A percentile compares a stretch with the other conserved stretches of the same genome.
These are phyloP conservation scores for Hyppa rectilinea DNA, from an alignment of 2,888 invertebrate genomes.

Conservation along the genomic window DNA sequence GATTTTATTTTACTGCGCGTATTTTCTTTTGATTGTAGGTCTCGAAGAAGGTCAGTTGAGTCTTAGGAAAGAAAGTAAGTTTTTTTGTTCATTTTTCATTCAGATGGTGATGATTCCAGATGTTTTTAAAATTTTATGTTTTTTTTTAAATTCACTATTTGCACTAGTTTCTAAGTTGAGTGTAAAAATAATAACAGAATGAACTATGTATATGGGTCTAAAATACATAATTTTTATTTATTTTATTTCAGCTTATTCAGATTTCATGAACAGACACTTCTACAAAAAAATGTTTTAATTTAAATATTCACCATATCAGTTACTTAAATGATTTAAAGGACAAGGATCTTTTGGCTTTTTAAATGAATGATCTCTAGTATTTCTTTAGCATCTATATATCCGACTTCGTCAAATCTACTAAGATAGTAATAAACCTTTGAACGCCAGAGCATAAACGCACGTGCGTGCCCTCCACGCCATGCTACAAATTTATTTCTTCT, in stretches of 20 bases:
- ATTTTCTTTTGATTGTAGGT: constrained; percentile 37
- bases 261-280: neutral
- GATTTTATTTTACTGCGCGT: neutral
- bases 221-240: too few relatives aligned
- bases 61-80: neutral
- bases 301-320: neutral
- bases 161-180: too few relatives aligned
- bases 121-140: neutral
- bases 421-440: too few relatives aligned
- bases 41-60: constrained; percentile 52
- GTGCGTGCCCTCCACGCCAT: too few relatives aligned
- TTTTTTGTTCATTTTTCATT: too few relatives aligned
- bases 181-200: too few relatives aligned
- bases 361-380: neutral
- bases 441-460: too few relatives aligned
- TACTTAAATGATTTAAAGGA: neutral
- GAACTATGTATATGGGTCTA: too few relatives aligned
- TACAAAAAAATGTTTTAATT: neutral
- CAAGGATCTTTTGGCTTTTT: neutral
- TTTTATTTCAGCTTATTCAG: neutral
- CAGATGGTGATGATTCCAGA: too few relatives aligned
- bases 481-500: too few relatives aligned
- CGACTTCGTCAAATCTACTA: neutral
- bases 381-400: neutral
- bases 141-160: neutral